Conservation (phyloP, 1,140 invertebrate genomes). For the Delia radicum region DNA sequence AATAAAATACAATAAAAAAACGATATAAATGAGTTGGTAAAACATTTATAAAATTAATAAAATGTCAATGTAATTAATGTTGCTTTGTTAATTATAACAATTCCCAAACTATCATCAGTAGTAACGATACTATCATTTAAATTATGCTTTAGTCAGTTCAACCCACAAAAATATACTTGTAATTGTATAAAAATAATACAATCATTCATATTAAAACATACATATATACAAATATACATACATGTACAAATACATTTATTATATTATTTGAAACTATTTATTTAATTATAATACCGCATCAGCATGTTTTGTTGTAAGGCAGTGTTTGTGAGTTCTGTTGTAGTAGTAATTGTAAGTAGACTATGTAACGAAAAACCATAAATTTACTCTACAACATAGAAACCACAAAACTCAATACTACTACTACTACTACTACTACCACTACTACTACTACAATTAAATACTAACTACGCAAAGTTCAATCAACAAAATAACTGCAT, state of each 20-base stretch:
- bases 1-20: not conserved
- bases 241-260: no score
- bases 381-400: conserved; percentile 15
- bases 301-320: not conserved
- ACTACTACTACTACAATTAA: not conserved
- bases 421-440: not conserved
- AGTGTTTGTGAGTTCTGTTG: not conserved
- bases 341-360: not conserved
- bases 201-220: not conserved
- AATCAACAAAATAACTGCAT: conserved; percentile 23
- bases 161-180: no score
- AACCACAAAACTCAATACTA: conserved; percentile 16
- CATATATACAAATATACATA: not conserved
- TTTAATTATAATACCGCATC: conserved; percentile 1
- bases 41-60: conserved; percentile 18
- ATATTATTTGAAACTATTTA: not conserved
- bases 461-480: conserved; percentile 10
- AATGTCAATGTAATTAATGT: conserved; percentile 20
- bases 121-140: not conserved
- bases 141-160: not conserved
- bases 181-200: no score
- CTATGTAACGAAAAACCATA: conserved; percentile 17
- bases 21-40: not conserved
- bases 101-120: not conserved
- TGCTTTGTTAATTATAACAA: conserved; percentile 15